Evolutionary conservation across 2,113 vertebrate genomes (phyloP), one percentile per base, ranked within the genome.

Genomic region (Leucosticte australis): DNA sequence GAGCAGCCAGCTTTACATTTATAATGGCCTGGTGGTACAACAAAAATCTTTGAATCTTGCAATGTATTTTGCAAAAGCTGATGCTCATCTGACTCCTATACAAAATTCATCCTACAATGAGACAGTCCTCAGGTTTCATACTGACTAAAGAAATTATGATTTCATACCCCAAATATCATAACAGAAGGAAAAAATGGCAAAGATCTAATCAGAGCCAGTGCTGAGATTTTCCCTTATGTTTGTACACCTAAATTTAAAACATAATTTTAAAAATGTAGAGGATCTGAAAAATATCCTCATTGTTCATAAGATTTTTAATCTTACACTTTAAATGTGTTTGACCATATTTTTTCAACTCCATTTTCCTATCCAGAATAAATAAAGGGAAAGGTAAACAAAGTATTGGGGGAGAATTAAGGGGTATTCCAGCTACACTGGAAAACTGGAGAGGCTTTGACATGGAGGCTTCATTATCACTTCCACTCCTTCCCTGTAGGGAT

Each of bases 401-500:
- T 87, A 75, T 30, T 33, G 31, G 50, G 62, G 30, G 3, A 65
- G 56, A 85, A 83, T 82, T 87, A 89, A 90, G 31, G 64, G 53
- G 39, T n/a, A 26, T 77, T 67, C 73, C 73, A 81, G 55, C 80
- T 90, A 63, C 47, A 47, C 71, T 77, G 70, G 76, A 94, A 92
- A 94, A 87, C 75, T 89, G 87, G 79, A 87, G 73, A 87, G 56
- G 75, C 95, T 96, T 92, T 96, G 95, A 97, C 94, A 86, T 80
- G 85, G 83, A 86, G 46, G 70, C 95, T 97, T 97, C 92, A 92
- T 97, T 96, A 96, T 91, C 91, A 95, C 96, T 79, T 65, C 71
- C 64, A 82, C 64, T 97, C 92, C 68, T 73, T 97, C 94, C 95
- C 96, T 87, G 67, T 94, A 97, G 96, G 96, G 95, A 96, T 97